A percentile compares a stretch with the other conserved stretches of the same genome.
These are phyloP conservation scores for Siniperca scherzeri DNA, from an alignment of 2,797 vertebrate species.

Conservation along the genomic window DNA sequence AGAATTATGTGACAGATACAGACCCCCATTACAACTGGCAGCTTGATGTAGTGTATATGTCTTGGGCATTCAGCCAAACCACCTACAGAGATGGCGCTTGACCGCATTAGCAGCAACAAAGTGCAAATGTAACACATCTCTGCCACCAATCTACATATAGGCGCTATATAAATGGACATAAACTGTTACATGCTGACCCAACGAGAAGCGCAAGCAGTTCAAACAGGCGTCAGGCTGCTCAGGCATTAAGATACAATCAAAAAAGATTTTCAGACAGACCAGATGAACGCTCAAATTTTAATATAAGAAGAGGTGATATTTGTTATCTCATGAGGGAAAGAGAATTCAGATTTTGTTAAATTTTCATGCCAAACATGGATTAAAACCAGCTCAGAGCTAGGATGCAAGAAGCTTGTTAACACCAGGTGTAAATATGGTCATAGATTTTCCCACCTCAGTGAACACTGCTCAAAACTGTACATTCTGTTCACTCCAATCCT, in stretches of 20 bases:
- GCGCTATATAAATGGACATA: constrained; percentile 2
- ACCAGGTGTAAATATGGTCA: background rate
- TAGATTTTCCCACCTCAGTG: constrained; percentile 34
- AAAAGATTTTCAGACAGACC: background rate
- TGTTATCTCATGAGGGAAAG: background rate
- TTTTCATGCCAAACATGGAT: background rate
- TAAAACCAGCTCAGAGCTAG: constrained; percentile 6
- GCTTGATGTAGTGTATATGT: constrained; percentile 37
- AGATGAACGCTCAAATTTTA: background rate
- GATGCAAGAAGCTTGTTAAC: constrained; percentile 21
- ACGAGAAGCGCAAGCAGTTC: background rate
- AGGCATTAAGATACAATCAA: background rate
- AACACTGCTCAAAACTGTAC: constrained; percentile 38
- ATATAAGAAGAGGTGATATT: background rate
- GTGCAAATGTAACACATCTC: constrained; percentile 45
- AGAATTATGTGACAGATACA: constrained; percentile 46
- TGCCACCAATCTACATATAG: constrained; percentile 5
- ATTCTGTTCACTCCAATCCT: constrained; percentile 41
- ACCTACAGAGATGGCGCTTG: constrained; percentile 33
- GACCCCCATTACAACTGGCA: constrained; percentile 29
- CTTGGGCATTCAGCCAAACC: constrained; percentile 47
- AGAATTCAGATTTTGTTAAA: background rate
- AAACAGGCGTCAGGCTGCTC: background rate
- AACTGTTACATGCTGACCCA: constrained; percentile 14
- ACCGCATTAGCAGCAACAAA: constrained; percentile 33